These are phyloP conservation scores for Rhyacophila brunnea DNA, from an alignment of 1,140 invertebrate genomes.

Conservation along the genomic window DNA sequence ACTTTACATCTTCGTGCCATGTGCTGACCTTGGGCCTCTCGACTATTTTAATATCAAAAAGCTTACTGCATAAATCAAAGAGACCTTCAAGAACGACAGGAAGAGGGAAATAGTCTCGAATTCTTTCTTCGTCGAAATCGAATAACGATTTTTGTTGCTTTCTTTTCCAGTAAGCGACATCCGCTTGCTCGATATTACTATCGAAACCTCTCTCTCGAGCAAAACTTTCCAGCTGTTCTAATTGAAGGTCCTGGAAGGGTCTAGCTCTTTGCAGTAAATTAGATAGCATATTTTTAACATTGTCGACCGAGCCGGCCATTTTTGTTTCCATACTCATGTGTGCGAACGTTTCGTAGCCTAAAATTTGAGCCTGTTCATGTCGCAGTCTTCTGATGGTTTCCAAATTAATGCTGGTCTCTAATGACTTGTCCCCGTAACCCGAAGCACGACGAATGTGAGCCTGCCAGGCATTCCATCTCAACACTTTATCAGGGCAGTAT, in stretches of 20 bases:
- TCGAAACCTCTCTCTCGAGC: constrained; percentile 72
- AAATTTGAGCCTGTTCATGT: constrained; percentile 66
- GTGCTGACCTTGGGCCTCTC: constrained; percentile 63
- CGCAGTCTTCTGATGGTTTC: constrained; percentile 75
- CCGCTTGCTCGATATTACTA: constrained; percentile 73
- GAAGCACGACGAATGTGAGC: constrained; percentile 72
- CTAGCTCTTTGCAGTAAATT: constrained; percentile 65
- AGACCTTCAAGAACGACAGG: constrained; percentile 73
- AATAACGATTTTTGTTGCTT: constrained; percentile 66
- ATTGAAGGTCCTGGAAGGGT: constrained; percentile 73
- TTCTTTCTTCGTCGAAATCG: constrained; percentile 67
- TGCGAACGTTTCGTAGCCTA: constrained; percentile 78
- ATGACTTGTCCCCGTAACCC: constrained; percentile 58
- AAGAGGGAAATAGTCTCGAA: constrained; percentile 82
- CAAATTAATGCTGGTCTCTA: constrained; percentile 72
- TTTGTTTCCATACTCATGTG: constrained; percentile 93
- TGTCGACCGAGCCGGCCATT: constrained; percentile 84
- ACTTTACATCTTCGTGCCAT: constrained; percentile 86
- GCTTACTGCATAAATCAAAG: constrained; percentile 68
- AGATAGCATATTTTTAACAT: constrained; percentile 72
- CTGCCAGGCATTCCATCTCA: constrained; percentile 82
- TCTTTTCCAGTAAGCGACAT: constrained; percentile 83
- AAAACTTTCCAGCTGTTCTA: constrained; percentile 72
- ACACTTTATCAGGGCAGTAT: constrained; percentile 73
- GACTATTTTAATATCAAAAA: constrained; percentile 83